phyloP scores from a whole-genome alignment of 1,140 invertebrate species.

The Trachymyrmex septentrionalis region DNA sequence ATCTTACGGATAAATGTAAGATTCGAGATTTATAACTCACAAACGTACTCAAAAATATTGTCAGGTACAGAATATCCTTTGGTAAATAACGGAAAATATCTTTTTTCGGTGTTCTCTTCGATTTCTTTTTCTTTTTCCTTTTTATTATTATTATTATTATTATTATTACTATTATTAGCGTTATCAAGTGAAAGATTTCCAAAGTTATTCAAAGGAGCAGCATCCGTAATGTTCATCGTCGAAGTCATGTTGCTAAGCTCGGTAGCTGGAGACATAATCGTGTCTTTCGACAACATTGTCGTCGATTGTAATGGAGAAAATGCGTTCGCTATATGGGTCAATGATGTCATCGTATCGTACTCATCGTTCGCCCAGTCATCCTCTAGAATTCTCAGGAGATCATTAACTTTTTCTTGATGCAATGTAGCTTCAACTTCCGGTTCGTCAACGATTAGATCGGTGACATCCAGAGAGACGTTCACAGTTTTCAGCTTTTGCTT shows the following conservation, averaged over 20 bases:
- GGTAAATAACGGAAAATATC: conserved; percentile 82
- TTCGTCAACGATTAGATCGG: conserved; percentile 81
- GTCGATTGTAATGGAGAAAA: conserved; percentile 58
- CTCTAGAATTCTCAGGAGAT: conserved; percentile 81
- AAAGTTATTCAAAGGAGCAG: conserved; percentile 23
- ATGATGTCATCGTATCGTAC: conserved; percentile 77
- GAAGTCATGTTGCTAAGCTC: conserved; percentile 87
- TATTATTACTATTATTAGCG: conserved; percentile 41
- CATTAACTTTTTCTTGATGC: conserved; percentile 72
- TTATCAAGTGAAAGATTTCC: conserved; percentile 68
- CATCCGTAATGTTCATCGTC: conserved; percentile 84
- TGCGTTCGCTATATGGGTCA: conserved; percentile 47
- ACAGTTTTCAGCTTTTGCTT: conserved; percentile 53
- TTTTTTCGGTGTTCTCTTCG: conserved; percentile 41
- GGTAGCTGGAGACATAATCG: conserved; percentile 85
- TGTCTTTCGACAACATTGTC: conserved; percentile 15
- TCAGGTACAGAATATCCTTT: conserved; percentile 76
- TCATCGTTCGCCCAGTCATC: conserved; percentile 84
- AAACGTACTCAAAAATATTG: conserved; percentile 70
- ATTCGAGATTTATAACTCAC: conserved; percentile 4
- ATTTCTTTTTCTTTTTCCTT: not conserved
- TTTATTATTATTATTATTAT: conserved; percentile 44
- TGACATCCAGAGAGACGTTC: conserved; percentile 74
- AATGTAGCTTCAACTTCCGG: conserved; percentile 71
- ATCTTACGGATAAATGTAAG: not conserved